phyloP scores from a whole-genome alignment of 2,888 invertebrate species.

The Zygaena filipendulae region DNA sequence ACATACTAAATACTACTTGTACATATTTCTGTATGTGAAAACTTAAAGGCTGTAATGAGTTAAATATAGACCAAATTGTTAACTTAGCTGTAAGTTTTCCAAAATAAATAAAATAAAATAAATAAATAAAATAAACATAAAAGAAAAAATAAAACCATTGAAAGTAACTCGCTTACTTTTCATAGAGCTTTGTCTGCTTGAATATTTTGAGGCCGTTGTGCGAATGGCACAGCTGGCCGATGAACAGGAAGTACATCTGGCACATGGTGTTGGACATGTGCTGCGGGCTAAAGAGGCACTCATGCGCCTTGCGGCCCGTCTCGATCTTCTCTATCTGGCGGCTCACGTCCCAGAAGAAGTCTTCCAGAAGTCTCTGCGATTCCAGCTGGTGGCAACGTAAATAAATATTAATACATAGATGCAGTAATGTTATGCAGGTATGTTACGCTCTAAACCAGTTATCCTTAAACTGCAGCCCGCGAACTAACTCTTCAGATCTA shows the following conservation, averaged over 20 bases:
- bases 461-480: no score
- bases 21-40: no score
- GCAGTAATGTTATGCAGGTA: not conserved
- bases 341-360: slow-evolving; percentile 83
- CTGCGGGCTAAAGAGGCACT: slow-evolving; percentile 88
- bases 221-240: slow-evolving; percentile 85
- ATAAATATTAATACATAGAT: not conserved
- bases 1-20: no score
- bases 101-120: no score
- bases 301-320: slow-evolving; percentile 81
- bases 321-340: slow-evolving; percentile 79
- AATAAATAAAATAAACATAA: no score
- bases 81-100: no score
- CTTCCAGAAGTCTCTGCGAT: slow-evolving; percentile 76
- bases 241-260: slow-evolving; percentile 94
- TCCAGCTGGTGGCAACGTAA: slow-evolving; percentile 65
- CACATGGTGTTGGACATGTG: slow-evolving; percentile 90
- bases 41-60: no score
- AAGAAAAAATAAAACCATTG: not conserved
- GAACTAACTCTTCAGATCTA: no score
- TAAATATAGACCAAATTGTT: no score
- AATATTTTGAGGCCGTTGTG: slow-evolving; percentile 76
- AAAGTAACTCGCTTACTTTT: slow-evolving; percentile 66
- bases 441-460: not conserved
- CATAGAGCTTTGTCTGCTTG: slow-evolving; percentile 78